Conservation (phyloP, 1,140 invertebrate genomes). For the Yoshiicerus persimilis region DNA sequence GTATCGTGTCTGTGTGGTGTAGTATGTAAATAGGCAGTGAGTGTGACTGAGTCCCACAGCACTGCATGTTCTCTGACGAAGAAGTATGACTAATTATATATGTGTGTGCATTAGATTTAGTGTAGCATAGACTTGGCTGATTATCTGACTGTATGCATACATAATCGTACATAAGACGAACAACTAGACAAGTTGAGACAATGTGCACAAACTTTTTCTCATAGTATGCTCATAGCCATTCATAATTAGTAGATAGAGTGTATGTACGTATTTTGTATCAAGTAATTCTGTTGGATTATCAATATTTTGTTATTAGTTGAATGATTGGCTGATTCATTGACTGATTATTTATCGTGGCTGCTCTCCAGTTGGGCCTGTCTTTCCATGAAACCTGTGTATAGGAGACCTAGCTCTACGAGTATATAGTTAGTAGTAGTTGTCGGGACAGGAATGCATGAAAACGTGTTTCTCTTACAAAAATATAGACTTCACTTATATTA, state of each 20-base stretch:
- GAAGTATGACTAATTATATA: neutral
- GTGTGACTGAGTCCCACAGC: too few relatives aligned
- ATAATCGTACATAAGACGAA: constrained; percentile 12
- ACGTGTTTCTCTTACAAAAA: constrained; percentile 17
- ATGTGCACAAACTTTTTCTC: constrained; percentile 17
- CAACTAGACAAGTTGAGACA: constrained; percentile 16
- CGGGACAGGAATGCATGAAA: constrained; percentile 21
- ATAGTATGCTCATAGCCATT: constrained; percentile 12
- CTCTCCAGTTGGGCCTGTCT: constrained; percentile 9
- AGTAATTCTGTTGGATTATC: constrained; percentile 15
- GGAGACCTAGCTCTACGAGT: constrained; percentile 8
- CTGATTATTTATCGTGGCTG: constrained; percentile 4
- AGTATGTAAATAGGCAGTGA: neutral
- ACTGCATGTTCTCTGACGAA: too few relatives aligned
- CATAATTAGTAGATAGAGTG: neutral
- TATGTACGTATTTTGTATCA: constrained; percentile 9
- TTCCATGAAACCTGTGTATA: constrained; percentile 1
- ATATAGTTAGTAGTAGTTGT: constrained; percentile 23
- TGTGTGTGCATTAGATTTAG: neutral
- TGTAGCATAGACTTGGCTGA: neutral
- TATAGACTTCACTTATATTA: constrained; percentile 1
- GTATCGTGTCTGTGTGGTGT: neutral
- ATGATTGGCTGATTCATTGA: neutral
- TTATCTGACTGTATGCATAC: neutral
- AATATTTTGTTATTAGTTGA: neutral